A percentile compares a stretch with the other conserved stretches of the same genome.
phyloP scores from a whole-genome alignment of 2,888 invertebrate species.

The Apodemia duryi region DNA sequence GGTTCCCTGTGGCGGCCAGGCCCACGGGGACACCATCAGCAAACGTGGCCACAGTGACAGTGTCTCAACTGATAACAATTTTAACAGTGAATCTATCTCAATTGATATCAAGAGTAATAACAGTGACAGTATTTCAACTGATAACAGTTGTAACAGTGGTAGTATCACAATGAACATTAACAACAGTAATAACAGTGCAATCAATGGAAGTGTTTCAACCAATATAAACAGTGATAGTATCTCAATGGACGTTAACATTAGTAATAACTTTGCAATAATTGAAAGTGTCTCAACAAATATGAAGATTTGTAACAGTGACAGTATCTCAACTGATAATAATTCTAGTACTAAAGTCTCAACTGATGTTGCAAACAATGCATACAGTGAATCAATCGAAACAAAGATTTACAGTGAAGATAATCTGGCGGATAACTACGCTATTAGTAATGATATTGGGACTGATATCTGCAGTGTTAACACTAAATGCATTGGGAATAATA shows the following conservation, averaged over 20 bases:
- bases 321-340: too few relatives aligned
- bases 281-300: too few relatives aligned
- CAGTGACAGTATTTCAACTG: not conserved
- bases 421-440: too few relatives aligned
- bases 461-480: not conserved
- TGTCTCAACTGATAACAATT: not conserved
- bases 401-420: too few relatives aligned
- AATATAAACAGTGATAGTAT: not conserved
- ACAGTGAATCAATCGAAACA: too few relatives aligned
- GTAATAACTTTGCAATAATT: too few relatives aligned
- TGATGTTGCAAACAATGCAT: too few relatives aligned
- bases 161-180: not conserved
- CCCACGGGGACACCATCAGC: not conserved
- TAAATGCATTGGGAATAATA: not conserved
- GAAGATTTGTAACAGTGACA: too few relatives aligned
- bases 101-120: not conserved
- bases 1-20: constrained; percentile 3
- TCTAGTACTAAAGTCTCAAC: too few relatives aligned
- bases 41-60: not conserved
- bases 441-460: too few relatives aligned
- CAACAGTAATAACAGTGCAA: not conserved
- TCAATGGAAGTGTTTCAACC: not conserved
- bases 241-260: not conserved
- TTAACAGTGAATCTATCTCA: not conserved
- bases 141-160: not conserved